These are phyloP conservation scores for Numenius arquata DNA, from an alignment of 2,113 vertebrate genomes.

Conservation along the genomic window DNA sequence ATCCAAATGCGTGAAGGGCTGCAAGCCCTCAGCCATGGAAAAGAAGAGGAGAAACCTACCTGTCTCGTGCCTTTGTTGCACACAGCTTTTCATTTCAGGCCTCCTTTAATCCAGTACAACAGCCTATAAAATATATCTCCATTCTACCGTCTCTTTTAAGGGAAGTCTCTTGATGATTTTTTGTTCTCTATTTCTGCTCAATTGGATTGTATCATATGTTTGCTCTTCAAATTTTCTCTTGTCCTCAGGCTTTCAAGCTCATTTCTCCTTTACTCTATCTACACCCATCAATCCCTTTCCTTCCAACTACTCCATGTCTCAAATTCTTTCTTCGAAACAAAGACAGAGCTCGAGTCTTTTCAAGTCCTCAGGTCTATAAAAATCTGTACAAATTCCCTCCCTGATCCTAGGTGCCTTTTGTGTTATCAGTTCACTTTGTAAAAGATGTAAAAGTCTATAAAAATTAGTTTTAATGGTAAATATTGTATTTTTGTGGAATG, in stretches of 20 bases:
- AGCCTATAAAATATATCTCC: not conserved
- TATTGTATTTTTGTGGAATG: not conserved
- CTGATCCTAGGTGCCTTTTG: not conserved
- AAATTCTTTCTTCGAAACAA: not conserved
- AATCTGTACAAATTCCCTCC: not conserved
- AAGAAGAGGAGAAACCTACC: not conserved
- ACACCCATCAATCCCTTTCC: not conserved
- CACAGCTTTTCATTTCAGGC: constrained; percentile 12
- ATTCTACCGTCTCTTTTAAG: not conserved
- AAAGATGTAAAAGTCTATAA: not conserved
- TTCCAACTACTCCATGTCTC: not conserved
- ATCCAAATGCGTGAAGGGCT: not conserved
- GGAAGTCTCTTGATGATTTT: constrained; percentile 23
- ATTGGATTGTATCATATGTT: not conserved
- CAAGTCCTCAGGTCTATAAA: not conserved
- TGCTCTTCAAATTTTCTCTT: not conserved
- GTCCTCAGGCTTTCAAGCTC: constrained; percentile 3
- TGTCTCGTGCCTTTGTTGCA: not conserved
- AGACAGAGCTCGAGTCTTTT: not conserved
- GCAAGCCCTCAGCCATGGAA: not conserved
- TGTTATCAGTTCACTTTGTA: not conserved
- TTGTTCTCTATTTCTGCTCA: constrained; percentile 27
- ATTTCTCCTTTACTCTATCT: not conserved
- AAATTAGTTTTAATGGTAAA: not conserved
- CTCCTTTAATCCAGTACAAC: constrained; percentile 12